Evolutionary conservation across 2,113 vertebrate species (phyloP).

Genomic region (Peromyscus californicus): DNA sequence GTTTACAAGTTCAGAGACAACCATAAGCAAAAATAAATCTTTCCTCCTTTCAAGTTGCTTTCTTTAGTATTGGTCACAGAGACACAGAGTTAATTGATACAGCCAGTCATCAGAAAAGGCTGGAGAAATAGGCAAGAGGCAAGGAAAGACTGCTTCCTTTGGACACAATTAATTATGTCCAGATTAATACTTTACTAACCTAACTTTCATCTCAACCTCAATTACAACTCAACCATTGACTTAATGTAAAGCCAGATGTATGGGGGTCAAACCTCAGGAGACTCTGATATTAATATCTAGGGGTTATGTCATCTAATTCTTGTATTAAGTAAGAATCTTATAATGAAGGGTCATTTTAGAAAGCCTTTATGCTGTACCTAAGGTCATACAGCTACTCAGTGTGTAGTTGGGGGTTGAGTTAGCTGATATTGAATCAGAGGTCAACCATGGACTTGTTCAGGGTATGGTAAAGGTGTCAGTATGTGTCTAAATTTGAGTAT

Average conservation of each 20-base stretch:
- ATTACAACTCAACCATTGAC: background rate
- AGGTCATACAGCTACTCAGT: background rate
- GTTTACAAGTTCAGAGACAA: background rate
- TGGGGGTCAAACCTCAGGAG: background rate
- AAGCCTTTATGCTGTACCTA: too few relatives aligned
- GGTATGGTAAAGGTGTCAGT: background rate
- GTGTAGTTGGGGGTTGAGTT: background rate
- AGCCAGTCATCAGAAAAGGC: too few relatives aligned
- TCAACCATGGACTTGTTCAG: background rate
- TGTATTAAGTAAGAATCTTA: background rate
- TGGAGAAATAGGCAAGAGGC: background rate
- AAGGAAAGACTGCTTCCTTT: background rate
- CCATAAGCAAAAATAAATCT: background rate
- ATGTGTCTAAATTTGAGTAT: background rate
- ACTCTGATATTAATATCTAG: background rate
- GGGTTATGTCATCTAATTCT: background rate
- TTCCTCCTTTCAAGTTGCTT: background rate
- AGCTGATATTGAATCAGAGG: background rate
- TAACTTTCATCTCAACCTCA: background rate
- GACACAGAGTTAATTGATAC: background rate
- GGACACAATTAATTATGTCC: background rate
- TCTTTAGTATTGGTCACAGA: background rate
- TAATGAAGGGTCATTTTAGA: background rate
- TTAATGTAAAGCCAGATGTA: background rate
- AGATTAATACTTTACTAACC: background rate